Evolutionary conservation across 2,888 invertebrate species (phyloP).

Genomic region (Nemotelus nigrinus): DNA sequence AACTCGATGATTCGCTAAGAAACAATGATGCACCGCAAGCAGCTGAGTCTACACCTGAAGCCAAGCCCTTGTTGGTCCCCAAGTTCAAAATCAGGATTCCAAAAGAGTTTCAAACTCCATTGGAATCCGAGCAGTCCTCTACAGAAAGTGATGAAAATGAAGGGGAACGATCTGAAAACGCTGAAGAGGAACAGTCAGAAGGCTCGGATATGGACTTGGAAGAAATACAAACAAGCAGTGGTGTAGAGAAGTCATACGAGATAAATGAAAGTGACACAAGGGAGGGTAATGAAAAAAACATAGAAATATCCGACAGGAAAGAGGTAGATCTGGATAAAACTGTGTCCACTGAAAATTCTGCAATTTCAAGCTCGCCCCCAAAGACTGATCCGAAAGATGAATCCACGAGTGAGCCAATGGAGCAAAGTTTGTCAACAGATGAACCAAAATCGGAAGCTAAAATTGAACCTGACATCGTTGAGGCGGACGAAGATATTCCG

Average conservation of each 20-base stretch:
- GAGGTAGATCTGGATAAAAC: neutral
- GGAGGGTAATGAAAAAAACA: conserved; percentile 13
- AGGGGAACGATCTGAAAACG: conserved; percentile 49
- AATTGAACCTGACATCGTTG: conserved; percentile 56
- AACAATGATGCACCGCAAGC: conserved; percentile 24
- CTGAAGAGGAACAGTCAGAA: conserved; percentile 51
- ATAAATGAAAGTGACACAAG: neutral
- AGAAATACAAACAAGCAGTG: neutral
- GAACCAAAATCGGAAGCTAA: conserved; percentile 59
- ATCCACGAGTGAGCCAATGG: neutral
- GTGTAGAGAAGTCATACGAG: conserved; percentile 32
- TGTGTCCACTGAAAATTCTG: neutral
- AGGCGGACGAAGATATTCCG: conserved; percentile 74
- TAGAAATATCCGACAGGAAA: conserved; percentile 4
- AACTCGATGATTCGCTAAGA: conserved; percentile 7
- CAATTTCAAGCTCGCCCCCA: conserved; percentile 4
- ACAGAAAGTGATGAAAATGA: conserved; percentile 61
- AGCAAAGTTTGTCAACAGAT: neutral
- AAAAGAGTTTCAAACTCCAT: conserved; percentile 67
- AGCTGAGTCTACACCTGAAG: conserved; percentile 38
- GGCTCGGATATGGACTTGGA: conserved; percentile 56
- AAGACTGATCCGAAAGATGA: conserved; percentile 3
- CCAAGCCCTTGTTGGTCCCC: conserved; percentile 66
- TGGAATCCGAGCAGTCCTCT: conserved; percentile 61
- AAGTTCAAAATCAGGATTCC: conserved; percentile 76